Evolutionary conservation across 64 coral and sea anemone species (phyloP).

Genomic region (Dendrophyllia cribrosa): DNA sequence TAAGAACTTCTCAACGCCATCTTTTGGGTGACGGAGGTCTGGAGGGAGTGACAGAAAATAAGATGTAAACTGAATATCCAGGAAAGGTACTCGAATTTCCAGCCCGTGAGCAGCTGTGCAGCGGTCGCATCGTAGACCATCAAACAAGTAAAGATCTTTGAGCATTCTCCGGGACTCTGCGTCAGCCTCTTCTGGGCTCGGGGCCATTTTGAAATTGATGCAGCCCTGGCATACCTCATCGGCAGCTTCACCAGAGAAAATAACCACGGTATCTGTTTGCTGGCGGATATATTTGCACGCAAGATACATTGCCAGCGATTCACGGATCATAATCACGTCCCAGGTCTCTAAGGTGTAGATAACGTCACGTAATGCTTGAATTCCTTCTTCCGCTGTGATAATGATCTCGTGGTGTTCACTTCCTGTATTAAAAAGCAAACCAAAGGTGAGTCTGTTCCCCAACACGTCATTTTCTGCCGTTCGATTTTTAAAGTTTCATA

Average conservation of each 20-base stretch:
- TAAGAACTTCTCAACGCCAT: constrained; percentile 91
- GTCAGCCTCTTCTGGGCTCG: constrained; percentile 83
- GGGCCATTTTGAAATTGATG: constrained; percentile 98
- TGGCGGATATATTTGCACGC: constrained; percentile 86
- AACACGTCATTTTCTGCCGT: no score
- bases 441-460: no score
- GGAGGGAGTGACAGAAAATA: constrained; percentile 87
- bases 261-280: constrained; percentile 93
- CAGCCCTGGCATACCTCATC: constrained; percentile 98
- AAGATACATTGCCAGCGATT: constrained; percentile 93
- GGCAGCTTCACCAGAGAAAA: constrained; percentile 95
- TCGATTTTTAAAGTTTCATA: no score
- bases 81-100: constrained; percentile 96
- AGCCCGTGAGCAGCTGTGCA: constrained; percentile 86
- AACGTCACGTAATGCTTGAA: constrained; percentile 85
- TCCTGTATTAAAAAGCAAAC: no score
- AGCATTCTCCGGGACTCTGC: constrained; percentile 83
- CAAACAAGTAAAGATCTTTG: constrained; percentile 85
- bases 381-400: constrained; percentile 87
- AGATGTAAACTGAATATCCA: constrained; percentile 92
- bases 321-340: constrained; percentile 90
- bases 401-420: constrained; percentile 95
- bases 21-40: constrained; percentile 76
- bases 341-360: constrained; percentile 90
- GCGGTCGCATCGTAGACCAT: constrained; percentile 92